phyloP scores from a whole-genome alignment of 2,888 invertebrate species.

The Oligia fasciuncula region DNA sequence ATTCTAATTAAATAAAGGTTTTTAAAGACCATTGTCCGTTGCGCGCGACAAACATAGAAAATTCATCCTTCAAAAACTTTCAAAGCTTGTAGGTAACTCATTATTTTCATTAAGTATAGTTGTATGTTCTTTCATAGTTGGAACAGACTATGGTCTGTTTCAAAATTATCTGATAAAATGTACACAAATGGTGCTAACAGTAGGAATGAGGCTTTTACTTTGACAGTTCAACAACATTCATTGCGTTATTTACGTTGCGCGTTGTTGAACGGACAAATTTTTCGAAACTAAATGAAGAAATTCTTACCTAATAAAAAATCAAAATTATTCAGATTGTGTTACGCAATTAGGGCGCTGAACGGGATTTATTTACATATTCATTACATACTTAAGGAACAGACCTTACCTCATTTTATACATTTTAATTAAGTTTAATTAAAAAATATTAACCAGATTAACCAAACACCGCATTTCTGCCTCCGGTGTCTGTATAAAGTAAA shows the following conservation, averaged over 20 bases:
- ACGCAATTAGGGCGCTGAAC: neutral
- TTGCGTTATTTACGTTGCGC: no score
- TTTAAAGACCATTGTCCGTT: neutral
- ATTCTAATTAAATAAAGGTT: neutral
- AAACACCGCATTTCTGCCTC: neutral
- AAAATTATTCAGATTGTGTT: no score
- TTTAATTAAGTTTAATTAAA: neutral
- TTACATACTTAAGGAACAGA: neutral
- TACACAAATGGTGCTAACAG: neutral
- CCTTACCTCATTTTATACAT: neutral
- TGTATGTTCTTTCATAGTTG: neutral
- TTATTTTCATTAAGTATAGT: neutral
- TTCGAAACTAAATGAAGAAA: no score
- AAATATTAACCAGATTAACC: no score
- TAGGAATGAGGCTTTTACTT: no score
- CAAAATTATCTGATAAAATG: neutral
- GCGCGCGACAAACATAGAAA: neutral
- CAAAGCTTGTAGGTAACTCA: neutral
- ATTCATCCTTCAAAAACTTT: neutral
- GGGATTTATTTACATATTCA: neutral
- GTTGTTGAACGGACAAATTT: no score
- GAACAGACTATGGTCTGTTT: neutral
- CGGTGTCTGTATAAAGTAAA: neutral
- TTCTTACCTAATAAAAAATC: no score
- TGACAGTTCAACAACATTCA: no score